A percentile compares a stretch with the other conserved stretches of the same genome.
phyloP scores from a whole-genome alignment of 2,888 invertebrate genomes.

The Margaritifera margaritifera region DNA sequence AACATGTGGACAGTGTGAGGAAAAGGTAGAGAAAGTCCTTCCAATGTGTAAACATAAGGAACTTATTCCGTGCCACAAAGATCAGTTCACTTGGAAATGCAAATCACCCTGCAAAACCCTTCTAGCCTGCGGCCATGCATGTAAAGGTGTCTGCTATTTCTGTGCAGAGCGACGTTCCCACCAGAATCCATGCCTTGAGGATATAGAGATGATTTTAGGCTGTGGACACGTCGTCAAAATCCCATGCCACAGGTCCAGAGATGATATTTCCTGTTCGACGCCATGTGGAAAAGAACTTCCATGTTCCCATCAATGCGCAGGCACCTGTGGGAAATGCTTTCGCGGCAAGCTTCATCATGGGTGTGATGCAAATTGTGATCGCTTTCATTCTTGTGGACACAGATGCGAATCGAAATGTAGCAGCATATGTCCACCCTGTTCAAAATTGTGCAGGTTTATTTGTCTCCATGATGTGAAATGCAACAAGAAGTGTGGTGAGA shows the following conservation, averaged over 20 bases:
- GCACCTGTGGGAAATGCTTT: not conserved
- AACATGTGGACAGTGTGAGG: constrained; percentile 11
- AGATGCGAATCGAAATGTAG: constrained; percentile 2
- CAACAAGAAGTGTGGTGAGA: too few species aligned
- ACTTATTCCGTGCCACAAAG: constrained; percentile 6
- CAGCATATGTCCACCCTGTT: not conserved
- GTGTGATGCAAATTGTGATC: not conserved
- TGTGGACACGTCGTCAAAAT: too few species aligned
- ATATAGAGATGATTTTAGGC: too few species aligned
- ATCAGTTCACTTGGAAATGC: constrained; percentile 3
- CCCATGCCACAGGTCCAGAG: too few species aligned
- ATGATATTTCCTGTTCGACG: too few species aligned
- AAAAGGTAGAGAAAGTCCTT: constrained; percentile 9
- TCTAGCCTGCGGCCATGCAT: constrained; percentile 12
- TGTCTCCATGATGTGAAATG: too few species aligned
- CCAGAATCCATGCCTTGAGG: too few species aligned
- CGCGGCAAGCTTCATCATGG: not conserved
- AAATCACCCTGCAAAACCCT: constrained; percentile 5
- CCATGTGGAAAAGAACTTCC: not conserved
- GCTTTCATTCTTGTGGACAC: constrained; percentile 4
- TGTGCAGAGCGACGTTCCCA: too few species aligned
- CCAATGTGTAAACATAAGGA: constrained; percentile 13
- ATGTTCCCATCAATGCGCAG: constrained; percentile 10
- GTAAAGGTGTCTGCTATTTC: too few species aligned
- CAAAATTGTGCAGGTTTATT: too few species aligned